Percentiles rank a stretch among this genome's conserved stretches.
These are phyloP conservation scores for Nothura maculosa DNA, from an alignment of 2,797 vertebrate species.

Conservation along the genomic window DNA sequence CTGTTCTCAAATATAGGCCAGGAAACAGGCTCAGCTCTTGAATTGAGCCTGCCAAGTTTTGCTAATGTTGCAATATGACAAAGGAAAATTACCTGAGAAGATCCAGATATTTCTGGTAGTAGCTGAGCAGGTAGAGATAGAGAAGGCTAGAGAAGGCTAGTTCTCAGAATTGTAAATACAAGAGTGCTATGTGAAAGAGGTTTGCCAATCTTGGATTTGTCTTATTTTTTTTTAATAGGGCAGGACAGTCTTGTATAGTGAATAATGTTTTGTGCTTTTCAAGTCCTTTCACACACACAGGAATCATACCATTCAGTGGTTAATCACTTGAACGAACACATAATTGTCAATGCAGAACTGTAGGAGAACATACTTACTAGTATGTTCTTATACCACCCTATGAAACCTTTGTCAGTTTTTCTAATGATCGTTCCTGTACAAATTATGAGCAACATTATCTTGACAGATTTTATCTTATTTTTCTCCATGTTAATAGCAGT, in stretches of 20 bases:
- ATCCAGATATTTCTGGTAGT: background rate
- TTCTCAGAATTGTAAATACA: background rate
- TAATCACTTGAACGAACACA: background rate
- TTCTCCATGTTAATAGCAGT: background rate
- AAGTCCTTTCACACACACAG: background rate
- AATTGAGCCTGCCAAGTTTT: background rate
- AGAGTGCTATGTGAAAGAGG: background rate
- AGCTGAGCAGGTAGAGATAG: accelerated
- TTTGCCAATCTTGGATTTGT: background rate
- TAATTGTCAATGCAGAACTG: background rate
- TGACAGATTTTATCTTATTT: conserved; percentile 8
- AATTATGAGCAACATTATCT: background rate
- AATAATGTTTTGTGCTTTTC: background rate
- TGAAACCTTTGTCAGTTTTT: background rate
- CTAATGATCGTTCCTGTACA: background rate
- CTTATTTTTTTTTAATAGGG: background rate
- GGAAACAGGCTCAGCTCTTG: background rate
- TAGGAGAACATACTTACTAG: background rate
- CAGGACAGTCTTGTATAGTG: background rate
- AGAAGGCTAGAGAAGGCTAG: background rate
- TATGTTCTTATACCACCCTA: background rate
- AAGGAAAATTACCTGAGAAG: background rate
- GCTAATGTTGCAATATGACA: background rate
- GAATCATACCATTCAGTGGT: accelerated
- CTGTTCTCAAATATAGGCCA: background rate